Conservation (phyloP, 2,113 vertebrate species). For the Catharus minimus region DNA sequence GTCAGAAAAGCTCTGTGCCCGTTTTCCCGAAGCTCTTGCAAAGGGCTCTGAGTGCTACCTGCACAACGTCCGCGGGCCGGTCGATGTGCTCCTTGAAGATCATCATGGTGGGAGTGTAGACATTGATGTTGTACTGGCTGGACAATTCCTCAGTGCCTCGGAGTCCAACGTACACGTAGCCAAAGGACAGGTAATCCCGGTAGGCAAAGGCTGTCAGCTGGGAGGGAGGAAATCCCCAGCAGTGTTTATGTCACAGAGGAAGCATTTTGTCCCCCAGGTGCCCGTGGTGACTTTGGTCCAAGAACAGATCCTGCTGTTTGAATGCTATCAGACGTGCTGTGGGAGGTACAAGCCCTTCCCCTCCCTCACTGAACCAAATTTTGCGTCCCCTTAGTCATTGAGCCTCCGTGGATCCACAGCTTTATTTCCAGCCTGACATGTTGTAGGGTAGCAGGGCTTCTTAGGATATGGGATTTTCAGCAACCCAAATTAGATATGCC, state of each 20-base stretch:
- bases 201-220: slow-evolving; percentile 92
- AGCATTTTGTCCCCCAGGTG: fast-evolving
- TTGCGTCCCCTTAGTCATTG: background rate
- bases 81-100: slow-evolving; percentile 88
- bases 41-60: slow-evolving; percentile 73
- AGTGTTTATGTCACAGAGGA: background rate
- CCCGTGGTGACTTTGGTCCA: fast-evolving
- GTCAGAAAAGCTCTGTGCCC: background rate
- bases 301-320: background rate
- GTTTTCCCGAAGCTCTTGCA: fast-evolving
- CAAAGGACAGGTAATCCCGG: slow-evolving; percentile 91
- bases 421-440: background rate
- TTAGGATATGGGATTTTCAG: background rate
- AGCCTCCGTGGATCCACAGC: background rate
- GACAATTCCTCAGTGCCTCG: slow-evolving; percentile 83
- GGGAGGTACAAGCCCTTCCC: background rate
- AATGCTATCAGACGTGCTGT: background rate
- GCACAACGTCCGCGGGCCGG: slow-evolving; percentile 87
- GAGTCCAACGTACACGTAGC: slow-evolving; percentile 87
- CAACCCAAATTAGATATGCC: background rate
- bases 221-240: background rate
- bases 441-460: background rate
- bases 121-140: slow-evolving; percentile 88
- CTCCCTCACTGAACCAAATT: background rate
- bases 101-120: slow-evolving; percentile 87